A percentile compares a stretch with the other conserved stretches of the same genome.
phyloP scores from a whole-genome alignment of 2,888 invertebrate genomes.

The Melipona beecheii region DNA sequence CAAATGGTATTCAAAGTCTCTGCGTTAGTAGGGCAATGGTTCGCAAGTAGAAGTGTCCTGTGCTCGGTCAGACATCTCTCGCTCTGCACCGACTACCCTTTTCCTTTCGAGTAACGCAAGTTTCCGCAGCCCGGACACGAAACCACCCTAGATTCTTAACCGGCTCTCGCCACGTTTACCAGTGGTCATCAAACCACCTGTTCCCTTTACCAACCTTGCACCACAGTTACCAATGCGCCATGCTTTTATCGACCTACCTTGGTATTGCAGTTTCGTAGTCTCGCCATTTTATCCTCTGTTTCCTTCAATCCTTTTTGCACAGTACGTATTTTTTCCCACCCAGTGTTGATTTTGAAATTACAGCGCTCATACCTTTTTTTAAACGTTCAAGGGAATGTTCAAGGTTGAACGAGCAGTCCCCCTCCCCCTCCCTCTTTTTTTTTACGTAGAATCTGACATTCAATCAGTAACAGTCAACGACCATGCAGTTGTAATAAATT shows the following conservation, averaged over 20 bases:
- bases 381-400: background rate
- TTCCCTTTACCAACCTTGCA: conserved; percentile 49
- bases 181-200: conserved; percentile 39
- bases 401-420: background rate
- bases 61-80: conserved; percentile 56
- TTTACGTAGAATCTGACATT: background rate
- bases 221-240: conserved; percentile 46
- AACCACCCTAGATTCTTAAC: background rate
- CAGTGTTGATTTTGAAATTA: background rate
- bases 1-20: background rate
- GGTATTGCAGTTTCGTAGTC: conserved; percentile 68
- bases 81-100: background rate
- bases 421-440: background rate
- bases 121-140: conserved; percentile 19
- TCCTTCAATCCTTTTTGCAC: background rate
- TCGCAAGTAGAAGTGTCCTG: conserved; percentile 56
- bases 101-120: conserved; percentile 46
- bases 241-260: conserved; percentile 74
- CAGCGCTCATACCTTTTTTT: background rate
- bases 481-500: background rate
- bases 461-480: background rate
- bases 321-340: background rate
- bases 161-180: conserved; percentile 22
- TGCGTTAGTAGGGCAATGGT: conserved; percentile 5
- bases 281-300: background rate